Evolutionary conservation across 2,113 vertebrate genomes (phyloP).

Genomic region (Burhinus oedicnemus): DNA sequence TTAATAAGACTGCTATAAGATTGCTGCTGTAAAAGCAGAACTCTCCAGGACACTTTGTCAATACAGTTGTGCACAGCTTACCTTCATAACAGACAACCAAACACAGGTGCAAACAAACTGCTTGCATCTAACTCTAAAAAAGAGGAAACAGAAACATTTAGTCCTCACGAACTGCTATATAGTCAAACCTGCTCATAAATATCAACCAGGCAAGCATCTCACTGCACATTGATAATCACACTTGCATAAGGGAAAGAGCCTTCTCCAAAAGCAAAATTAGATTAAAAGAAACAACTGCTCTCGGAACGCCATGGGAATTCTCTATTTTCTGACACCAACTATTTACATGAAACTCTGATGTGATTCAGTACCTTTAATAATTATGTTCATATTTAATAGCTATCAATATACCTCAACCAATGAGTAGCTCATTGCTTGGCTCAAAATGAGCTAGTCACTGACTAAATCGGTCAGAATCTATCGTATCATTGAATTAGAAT

Average conservation of each 20-base stretch:
- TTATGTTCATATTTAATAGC: background rate
- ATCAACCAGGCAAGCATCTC: background rate
- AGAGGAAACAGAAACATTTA: background rate
- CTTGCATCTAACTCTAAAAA: background rate
- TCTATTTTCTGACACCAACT: background rate
- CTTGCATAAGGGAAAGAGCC: rapidly evolving
- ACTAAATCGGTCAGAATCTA: background rate
- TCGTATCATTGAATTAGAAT: background rate
- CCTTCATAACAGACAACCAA: background rate
- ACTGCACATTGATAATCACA: background rate
- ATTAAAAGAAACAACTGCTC: background rate
- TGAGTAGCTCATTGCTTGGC: background rate
- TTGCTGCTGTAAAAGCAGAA: background rate
- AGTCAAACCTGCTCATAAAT: background rate
- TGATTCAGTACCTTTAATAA: background rate
- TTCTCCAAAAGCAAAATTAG: background rate
- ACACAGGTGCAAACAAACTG: background rate
- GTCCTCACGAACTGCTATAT: background rate
- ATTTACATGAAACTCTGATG: background rate
- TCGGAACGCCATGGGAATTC: background rate
- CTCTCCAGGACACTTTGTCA: background rate
- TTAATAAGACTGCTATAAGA: background rate
- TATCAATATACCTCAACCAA: background rate
- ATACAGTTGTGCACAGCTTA: background rate
- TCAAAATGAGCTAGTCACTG: background rate